A percentile compares a stretch with the other conserved stretches of the same genome.
phyloP scores from a whole-genome alignment of 2,113 vertebrate species.

The Tachysurus fulvidraco region DNA sequence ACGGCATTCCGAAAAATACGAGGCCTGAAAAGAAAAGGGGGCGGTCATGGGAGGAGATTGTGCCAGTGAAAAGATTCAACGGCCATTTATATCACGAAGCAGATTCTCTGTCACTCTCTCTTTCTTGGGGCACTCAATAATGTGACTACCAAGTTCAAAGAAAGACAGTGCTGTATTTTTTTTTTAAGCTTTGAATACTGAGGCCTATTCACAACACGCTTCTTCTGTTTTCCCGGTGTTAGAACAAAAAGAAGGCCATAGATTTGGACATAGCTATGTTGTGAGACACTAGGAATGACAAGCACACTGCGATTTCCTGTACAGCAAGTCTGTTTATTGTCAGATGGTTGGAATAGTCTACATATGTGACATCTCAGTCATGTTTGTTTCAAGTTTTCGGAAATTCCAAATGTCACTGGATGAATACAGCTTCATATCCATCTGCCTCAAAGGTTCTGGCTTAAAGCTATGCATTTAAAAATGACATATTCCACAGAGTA shows the following conservation, averaged over 20 bases:
- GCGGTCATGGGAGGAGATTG: slow-evolving; percentile 36
- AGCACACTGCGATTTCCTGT: slow-evolving; percentile 53
- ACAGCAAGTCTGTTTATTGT: slow-evolving; percentile 22
- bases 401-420: slow-evolving; percentile 27
- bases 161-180: slow-evolving; percentile 57
- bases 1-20: slow-evolving; percentile 38
- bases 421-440: slow-evolving; percentile 23
- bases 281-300: slow-evolving; percentile 37
- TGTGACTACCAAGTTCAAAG: slow-evolving; percentile 56
- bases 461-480: slow-evolving; percentile 6
- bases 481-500: neutral
- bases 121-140: slow-evolving; percentile 64
- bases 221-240: slow-evolving; percentile 59
- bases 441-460: slow-evolving; percentile 21
- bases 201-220: slow-evolving; percentile 66
- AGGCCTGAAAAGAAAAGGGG: slow-evolving; percentile 44
- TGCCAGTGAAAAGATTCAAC: slow-evolving; percentile 59
- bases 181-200: slow-evolving; percentile 68
- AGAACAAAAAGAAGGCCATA: slow-evolving; percentile 48
- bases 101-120: slow-evolving; percentile 64
- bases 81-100: slow-evolving; percentile 63
- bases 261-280: slow-evolving; percentile 37
- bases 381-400: slow-evolving; percentile 23
- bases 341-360: slow-evolving; percentile 21
- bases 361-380: slow-evolving; percentile 17